A percentile compares a stretch with the other conserved stretches of the same genome.
phyloP scores from a whole-genome alignment of 2,888 invertebrate species.

The Elegia similella region DNA sequence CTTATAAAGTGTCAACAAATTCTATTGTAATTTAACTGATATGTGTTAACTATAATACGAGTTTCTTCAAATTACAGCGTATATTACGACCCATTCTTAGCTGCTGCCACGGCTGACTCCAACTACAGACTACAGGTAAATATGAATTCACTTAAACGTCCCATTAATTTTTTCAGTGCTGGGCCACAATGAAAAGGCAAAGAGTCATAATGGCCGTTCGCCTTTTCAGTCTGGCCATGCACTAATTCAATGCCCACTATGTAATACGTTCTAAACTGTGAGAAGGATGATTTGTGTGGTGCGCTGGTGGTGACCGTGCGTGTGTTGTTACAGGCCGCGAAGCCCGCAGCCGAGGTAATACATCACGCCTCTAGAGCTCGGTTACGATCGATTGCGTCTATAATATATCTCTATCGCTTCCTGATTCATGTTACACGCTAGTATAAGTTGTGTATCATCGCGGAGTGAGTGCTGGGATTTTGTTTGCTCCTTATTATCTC shows the following conservation, averaged over 20 bases:
- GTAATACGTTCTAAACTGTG: background rate
- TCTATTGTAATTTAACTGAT: background rate
- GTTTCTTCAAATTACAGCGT: conserved; percentile 84
- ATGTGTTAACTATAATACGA: conserved; percentile 21
- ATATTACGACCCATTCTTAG: conserved; percentile 98
- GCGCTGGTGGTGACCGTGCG: conserved; percentile 54
- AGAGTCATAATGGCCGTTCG: background rate
- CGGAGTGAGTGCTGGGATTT: conserved; percentile 78
- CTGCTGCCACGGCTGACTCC: conserved; percentile 91
- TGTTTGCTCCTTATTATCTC: conserved; percentile 72
- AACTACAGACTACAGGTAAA: conserved; percentile 95
- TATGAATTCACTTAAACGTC: background rate
- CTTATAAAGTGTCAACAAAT: background rate
- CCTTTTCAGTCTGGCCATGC: conserved; percentile 3
- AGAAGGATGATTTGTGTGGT: conserved; percentile 15
- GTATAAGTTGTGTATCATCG: conserved; percentile 66
- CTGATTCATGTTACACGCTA: conserved; percentile 74
- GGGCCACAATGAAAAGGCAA: background rate
- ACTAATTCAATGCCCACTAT: background rate
- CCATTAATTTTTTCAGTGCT: background rate
- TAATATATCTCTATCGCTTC: conserved; percentile 75
- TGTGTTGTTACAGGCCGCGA: conserved; percentile 86
- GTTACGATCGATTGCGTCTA: conserved; percentile 55
- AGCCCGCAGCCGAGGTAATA: conserved; percentile 86
- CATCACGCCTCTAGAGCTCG: conserved; percentile 55